phyloP scores from a whole-genome alignment of 2,797 vertebrate species.

The Gallinago nigripennis region DNA sequence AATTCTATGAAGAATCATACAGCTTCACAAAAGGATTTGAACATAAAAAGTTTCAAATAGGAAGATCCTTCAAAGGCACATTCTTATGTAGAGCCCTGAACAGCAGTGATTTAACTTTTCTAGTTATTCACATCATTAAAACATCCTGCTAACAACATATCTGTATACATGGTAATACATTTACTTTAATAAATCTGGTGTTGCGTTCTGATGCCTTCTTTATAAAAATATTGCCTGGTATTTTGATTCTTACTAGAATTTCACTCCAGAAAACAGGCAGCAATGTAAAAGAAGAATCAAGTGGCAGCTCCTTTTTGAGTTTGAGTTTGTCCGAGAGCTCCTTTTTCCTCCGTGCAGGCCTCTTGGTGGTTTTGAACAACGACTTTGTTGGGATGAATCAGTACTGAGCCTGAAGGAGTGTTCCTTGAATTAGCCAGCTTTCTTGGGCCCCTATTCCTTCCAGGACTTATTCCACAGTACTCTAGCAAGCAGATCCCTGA shows the following conservation, averaged over 20 bases:
- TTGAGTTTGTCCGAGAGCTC: neutral
- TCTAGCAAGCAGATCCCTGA: neutral
- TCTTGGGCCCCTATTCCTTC: neutral
- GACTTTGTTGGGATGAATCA: neutral
- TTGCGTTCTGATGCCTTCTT: accelerated
- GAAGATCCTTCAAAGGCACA: neutral
- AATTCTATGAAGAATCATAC: neutral
- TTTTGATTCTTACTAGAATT: neutral
- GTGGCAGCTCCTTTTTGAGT: neutral
- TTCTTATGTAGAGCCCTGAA: neutral
- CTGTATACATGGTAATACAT: neutral
- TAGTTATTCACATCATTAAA: neutral
- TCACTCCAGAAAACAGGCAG: neutral
- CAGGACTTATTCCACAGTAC: neutral
- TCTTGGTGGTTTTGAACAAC: neutral
- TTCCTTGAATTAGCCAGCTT: neutral
- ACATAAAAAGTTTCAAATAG: neutral
- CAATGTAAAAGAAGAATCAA: neutral
- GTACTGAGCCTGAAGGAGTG: neutral
- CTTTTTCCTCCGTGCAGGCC: neutral
- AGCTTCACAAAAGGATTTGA: neutral
- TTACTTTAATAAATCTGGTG: neutral
- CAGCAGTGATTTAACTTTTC: neutral
- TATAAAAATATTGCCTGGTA: neutral
- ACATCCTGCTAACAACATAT: neutral